Percentiles rank a stretch among this genome's conserved stretches.
Conservation (phyloP, 2,113 vertebrate genomes). For the Aphyosemion australe region DNA sequence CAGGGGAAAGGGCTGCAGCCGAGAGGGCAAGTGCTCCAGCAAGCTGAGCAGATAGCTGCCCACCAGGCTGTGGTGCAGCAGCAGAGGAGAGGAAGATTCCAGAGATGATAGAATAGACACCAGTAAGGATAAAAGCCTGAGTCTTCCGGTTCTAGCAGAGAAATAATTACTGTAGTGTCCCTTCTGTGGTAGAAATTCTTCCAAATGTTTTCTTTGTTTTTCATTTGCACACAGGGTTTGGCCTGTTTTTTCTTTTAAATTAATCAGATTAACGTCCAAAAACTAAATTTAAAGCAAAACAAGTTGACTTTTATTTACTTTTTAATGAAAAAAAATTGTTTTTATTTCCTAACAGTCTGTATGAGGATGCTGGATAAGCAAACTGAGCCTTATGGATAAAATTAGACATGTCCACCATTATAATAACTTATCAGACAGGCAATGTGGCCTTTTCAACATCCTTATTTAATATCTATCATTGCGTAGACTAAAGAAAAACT, state of each 20-base stretch:
- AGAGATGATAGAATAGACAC: constrained; percentile 8
- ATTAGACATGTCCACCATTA: not conserved
- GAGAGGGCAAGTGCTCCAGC: constrained; percentile 89
- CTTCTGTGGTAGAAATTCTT: constrained; percentile 14
- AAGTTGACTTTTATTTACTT: no score
- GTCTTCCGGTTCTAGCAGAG: constrained; percentile 42
- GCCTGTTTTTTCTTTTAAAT: constrained; percentile 15
- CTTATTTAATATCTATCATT: constrained; percentile 12
- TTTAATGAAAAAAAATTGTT: no score
- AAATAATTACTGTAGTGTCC: not conserved
- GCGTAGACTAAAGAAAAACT: not conserved
- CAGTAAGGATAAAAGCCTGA: constrained; percentile 30
- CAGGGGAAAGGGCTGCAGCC: constrained; percentile 77
- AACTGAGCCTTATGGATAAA: not conserved
- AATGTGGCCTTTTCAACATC: constrained; percentile 3
- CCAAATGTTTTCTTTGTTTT: constrained; percentile 11
- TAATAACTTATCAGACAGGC: not conserved
- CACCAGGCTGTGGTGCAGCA: not conserved
- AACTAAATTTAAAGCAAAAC: no score
- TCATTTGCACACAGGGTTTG: constrained; percentile 27
- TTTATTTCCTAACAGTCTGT: no score
- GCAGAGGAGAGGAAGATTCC: constrained; percentile 36
- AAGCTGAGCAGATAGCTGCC: constrained; percentile 95
- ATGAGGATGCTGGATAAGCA: not conserved
- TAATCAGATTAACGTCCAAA: not conserved